A percentile compares a stretch with the other conserved stretches of the same genome.
Conservation (phyloP, 2,113 vertebrate species). For the Brienomyrus longianalis region DNA sequence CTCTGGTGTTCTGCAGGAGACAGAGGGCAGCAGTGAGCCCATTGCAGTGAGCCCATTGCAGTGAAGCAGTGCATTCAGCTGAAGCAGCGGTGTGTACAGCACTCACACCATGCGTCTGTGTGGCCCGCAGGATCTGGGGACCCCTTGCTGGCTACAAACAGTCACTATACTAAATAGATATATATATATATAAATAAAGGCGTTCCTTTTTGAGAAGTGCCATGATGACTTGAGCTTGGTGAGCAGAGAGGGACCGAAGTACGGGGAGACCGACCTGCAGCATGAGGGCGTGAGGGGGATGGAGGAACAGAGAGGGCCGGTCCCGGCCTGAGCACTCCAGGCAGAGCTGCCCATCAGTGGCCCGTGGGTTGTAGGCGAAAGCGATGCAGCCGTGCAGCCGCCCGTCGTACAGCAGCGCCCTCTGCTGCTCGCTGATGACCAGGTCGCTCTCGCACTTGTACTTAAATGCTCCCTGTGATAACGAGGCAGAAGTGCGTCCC, state of each 20-base stretch:
- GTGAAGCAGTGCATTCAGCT: not conserved
- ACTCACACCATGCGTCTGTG: not conserved
- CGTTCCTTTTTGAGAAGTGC: not conserved
- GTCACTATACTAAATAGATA: not conserved
- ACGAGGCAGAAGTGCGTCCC: not conserved
- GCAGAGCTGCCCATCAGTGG: conserved; percentile 95
- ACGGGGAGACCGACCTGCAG: conserved; percentile 73
- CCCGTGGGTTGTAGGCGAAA: conserved; percentile 91
- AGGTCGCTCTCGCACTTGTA: conserved; percentile 94
- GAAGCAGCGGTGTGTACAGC: not conserved
- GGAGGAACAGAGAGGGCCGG: conserved; percentile 90
- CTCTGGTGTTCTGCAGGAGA: conserved; percentile 80
- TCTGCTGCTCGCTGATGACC: conserved; percentile 90
- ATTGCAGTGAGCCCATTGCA: not conserved
- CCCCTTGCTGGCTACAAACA: not conserved
- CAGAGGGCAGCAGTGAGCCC: not conserved
- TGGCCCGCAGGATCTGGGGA: not conserved
- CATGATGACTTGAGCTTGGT: not conserved
- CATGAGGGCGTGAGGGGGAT: conserved; percentile 97
- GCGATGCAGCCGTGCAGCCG: conserved; percentile 82
- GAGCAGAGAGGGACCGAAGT: not conserved
- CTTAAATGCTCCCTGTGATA: conserved; percentile 83
- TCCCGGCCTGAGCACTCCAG: conserved; percentile 95
- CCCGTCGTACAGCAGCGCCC: conserved; percentile 85
- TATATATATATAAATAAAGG: too few species aligned